A percentile compares a stretch with the other conserved stretches of the same genome.
Conservation (phyloP, 92 coral and sea anemone species). For the Epizoanthus stellaris region DNA sequence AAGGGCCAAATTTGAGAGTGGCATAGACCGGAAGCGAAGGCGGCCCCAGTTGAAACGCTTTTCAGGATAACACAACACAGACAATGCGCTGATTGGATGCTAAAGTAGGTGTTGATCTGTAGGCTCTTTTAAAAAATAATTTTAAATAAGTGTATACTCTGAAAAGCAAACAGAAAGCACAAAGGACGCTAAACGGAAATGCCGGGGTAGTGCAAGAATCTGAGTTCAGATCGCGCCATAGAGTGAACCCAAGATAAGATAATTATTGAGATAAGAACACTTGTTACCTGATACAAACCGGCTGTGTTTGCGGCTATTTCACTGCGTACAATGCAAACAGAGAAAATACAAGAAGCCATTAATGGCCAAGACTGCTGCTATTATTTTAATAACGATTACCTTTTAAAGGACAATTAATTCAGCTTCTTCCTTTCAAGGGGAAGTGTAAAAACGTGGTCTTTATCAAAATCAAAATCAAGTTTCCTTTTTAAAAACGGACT, state of each 20-base stretch:
- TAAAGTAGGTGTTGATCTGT: slow-evolving; percentile 88
- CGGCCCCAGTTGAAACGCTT: slow-evolving; percentile 86
- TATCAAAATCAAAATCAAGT: slow-evolving; percentile 37
- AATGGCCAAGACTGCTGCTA: slow-evolving; percentile 12
- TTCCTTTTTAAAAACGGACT: slow-evolving; percentile 78
- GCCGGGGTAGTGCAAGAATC: slow-evolving; percentile 89
- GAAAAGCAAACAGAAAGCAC: slow-evolving; percentile 86
- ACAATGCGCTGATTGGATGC: slow-evolving; percentile 78
- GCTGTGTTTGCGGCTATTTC: slow-evolving; percentile 16
- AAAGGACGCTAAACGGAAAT: slow-evolving; percentile 90
- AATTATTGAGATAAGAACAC: slow-evolving; percentile 9
- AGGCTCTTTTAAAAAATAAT: slow-evolving; percentile 90
- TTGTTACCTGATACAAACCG: slow-evolving; percentile 2
- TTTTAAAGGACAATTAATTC: slow-evolving; percentile 46
- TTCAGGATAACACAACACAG: slow-evolving; percentile 91
- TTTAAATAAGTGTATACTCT: slow-evolving; percentile 94
- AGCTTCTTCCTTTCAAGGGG: slow-evolving; percentile 22
- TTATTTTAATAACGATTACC: slow-evolving; percentile 30
- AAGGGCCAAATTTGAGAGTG: slow-evolving; percentile 35
- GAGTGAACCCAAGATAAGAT: slow-evolving; percentile 23
- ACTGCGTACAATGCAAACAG: slow-evolving; percentile 16
- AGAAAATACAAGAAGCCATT: neutral
- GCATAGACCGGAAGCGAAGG: slow-evolving; percentile 82
- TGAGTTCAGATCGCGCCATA: neutral
- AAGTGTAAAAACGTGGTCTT: slow-evolving; percentile 47